Evolutionary conservation across 2,888 invertebrate genomes (phyloP), one percentile per base, ranked within the genome.

Genomic region (Dynastes tityus): DNA sequence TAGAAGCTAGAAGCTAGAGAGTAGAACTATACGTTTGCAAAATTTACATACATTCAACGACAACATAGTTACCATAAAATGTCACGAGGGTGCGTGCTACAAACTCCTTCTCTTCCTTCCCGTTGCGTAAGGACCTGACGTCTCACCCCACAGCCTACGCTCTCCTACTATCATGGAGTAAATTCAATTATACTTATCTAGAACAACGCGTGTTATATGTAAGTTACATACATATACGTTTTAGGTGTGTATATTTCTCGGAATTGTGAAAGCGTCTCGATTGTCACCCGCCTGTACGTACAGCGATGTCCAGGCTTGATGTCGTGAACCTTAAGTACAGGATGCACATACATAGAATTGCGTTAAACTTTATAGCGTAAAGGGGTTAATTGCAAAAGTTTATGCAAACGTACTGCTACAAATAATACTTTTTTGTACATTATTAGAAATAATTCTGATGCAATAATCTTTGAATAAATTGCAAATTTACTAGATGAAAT

Each of bases 151-250:
- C 45, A 27, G 49, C 13, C 22, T 16, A 22, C 8, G 22, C 16
- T 2, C 2, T 4, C 2, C 2, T 4, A 16, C 22, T 55, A 16
- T 55, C 16, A 55, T 22, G 55, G 55, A 16, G 55, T 16, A 45
- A 61, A 45, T 74, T 74, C 63, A 74, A 74, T 74, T 74, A 74
- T 49, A 58, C 73, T 74, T 61, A 74, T 74, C 73, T 74, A 61
- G 68, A 68, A 68, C 51, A 68, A 68, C 68, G 49, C 68, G 13
- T 68, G 49, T 45, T 53, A 53, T 16, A 53, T 53, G 53, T 53
- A n/a, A n/a, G 53, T 53, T 13, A n/a, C 3, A 3, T 53, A 53
- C 16, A 5, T 53, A n/a, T 53, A 16, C 53, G n/a, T n/a, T n/a
- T 53, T 53, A 6, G n/a, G 53, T 53, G 13, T n/a, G 16, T 53